Evolutionary conservation across 64 coral and sea anemone species (phyloP), one percentile per base, ranked within the genome.

Genomic region (Exaiptasia diaphana): DNA sequence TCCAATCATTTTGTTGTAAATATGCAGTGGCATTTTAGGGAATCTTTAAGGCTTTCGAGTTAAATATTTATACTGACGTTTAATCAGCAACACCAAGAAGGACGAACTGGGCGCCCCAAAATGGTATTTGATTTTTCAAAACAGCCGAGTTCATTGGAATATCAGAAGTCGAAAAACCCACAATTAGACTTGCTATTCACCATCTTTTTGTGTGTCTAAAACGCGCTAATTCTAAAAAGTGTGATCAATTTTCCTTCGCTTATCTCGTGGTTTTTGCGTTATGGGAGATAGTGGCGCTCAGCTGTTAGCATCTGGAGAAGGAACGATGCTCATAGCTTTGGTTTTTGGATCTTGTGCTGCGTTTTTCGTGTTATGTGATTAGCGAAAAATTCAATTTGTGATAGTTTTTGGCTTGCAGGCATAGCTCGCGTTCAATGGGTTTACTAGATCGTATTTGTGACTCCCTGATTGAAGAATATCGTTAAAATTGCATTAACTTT

Each of bases 241-340:
- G 22, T 62, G 32, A 65, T 34, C 31, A 36, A 37, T 65, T 37
- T 65, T 65, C 32, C 32, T 65, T 28, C 32, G 61, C 38, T 65
- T 65, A 65, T 65, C 61, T 65, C 61, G 61, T 65, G 61, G 61
- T 65, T 65, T 65, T 62, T 62, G 18, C n/a, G 61, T 6, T 65
- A 35, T 4, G 30, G 20, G 4, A 37, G 61, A 65, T 65, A 65
- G 61, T 17, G 38, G 9, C 15, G 3, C 5, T 65, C 61, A 65
- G 61, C 61, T 65, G 61, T 33, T 35, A 13, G 6, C 61, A 65
- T 65, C 61, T 65, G 43, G 5, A 35, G 61, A 17, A 35, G 38
- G 61, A 65, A 23, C 27, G 13, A 56, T 65, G n/a, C n/a, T n/a
- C n/a, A n/a, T n/a, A n/a, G n/a, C n/a, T n/a, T n/a, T n/a, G n/a